phyloP scores from a whole-genome alignment of 2,113 vertebrate genomes.

The Corvus cornix region DNA sequence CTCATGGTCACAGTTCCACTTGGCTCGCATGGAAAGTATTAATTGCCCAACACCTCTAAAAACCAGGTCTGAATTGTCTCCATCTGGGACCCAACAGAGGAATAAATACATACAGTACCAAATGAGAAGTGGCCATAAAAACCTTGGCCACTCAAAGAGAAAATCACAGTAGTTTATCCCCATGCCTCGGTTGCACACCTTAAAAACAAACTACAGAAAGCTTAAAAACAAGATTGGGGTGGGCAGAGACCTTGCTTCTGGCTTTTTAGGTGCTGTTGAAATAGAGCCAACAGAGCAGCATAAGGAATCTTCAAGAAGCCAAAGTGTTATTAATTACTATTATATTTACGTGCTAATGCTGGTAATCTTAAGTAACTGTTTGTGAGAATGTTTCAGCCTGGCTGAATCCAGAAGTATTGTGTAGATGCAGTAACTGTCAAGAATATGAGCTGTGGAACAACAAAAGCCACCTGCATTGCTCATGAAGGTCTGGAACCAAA shows the following conservation, averaged over 20 bases:
- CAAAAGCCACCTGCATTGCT: slow-evolving; percentile 79
- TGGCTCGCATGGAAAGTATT: not conserved
- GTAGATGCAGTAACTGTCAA: slow-evolving; percentile 79
- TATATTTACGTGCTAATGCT: slow-evolving; percentile 63
- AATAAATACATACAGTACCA: not conserved
- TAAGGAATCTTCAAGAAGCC: slow-evolving; percentile 48
- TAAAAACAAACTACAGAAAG: not conserved
- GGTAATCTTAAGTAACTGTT: slow-evolving; percentile 74
- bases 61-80: slow-evolving; percentile 9
- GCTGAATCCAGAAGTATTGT: slow-evolving; percentile 72
- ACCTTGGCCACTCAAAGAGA: not conserved
- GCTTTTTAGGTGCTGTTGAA: slow-evolving; percentile 6
- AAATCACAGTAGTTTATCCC: not conserved
- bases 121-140: not conserved
- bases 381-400: slow-evolving; percentile 77
- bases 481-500: slow-evolving; percentile 75
- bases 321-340: slow-evolving; percentile 64
- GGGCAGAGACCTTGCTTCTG: not conserved
- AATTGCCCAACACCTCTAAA: not conserved
- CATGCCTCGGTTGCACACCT: not conserved
- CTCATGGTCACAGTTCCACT: not conserved
- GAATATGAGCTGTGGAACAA: slow-evolving; percentile 82
- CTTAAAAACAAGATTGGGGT: not conserved
- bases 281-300: slow-evolving; percentile 18
- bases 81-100: not conserved